Conservation (phyloP, 1,140 invertebrate genomes). For the Hormaphis cornu region DNA sequence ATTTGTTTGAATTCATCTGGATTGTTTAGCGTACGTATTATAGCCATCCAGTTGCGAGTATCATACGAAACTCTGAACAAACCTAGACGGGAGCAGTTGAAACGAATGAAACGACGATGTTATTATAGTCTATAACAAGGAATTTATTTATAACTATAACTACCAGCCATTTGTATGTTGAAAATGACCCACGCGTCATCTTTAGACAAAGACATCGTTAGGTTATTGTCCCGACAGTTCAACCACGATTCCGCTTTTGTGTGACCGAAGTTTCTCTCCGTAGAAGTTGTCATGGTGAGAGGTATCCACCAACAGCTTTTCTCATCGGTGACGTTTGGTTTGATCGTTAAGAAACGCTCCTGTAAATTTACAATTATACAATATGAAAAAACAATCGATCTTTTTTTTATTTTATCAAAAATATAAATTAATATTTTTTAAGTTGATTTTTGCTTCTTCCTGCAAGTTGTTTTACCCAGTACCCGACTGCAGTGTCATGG, state of each 20-base stretch:
- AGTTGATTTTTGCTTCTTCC: too few species aligned
- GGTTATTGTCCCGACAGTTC: constrained; percentile 40
- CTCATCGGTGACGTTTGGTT: not conserved
- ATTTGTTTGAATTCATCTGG: constrained; percentile 48
- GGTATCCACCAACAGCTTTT: constrained; percentile 50
- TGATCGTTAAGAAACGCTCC: not conserved
- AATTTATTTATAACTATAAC: not conserved
- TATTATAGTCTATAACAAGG: not conserved
- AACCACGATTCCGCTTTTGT: constrained; percentile 53
- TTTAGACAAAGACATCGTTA: constrained; percentile 39
- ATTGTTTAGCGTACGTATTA: constrained; percentile 50
- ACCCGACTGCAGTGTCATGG: too few species aligned
- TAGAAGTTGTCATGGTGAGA: constrained; percentile 44
- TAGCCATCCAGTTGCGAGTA: constrained; percentile 55
- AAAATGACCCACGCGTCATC: constrained; percentile 63
- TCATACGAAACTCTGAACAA: constrained; percentile 69
- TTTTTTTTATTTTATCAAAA: too few species aligned
- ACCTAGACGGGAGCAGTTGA: constrained; percentile 42
- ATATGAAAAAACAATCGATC: too few species aligned
- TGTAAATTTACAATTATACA: not conserved
- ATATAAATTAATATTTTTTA: too few species aligned
- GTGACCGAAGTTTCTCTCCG: constrained; percentile 42
- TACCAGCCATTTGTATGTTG: constrained; percentile 68
- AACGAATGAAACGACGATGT: not conserved
- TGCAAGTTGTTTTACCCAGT: too few species aligned